Evolutionary conservation across 2,888 invertebrate genomes (phyloP).

Genomic region (Bellardia bayeri): DNA sequence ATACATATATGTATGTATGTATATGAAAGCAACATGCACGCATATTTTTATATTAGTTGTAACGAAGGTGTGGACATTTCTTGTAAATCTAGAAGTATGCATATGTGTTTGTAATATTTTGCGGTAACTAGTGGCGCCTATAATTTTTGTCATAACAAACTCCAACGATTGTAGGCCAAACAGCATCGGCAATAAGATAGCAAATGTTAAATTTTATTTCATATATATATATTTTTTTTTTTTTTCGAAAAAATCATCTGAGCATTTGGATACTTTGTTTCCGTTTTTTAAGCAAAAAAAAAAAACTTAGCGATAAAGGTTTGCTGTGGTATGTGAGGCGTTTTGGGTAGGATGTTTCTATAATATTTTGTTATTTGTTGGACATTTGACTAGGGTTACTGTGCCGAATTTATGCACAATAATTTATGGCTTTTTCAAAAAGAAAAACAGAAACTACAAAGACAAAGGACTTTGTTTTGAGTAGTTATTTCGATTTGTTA

Average conservation of each 20-base stretch:
- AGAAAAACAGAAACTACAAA: constrained; percentile 37
- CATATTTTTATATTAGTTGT: constrained; percentile 41
- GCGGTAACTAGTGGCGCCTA: constrained; percentile 72
- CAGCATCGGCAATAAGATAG: constrained; percentile 52
- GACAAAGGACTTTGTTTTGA: constrained; percentile 13
- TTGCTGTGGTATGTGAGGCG: background rate
- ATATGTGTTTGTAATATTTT: constrained; percentile 18
- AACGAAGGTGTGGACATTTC: constrained; percentile 22
- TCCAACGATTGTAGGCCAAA: constrained; percentile 76
- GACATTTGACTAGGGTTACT: constrained; percentile 63
- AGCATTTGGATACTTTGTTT: background rate
- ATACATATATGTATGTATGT: no score
- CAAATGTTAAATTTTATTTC: constrained; percentile 29
- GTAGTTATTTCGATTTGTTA: constrained; percentile 36
- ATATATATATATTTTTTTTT: background rate
- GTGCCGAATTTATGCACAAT: constrained; percentile 72
- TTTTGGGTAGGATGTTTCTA: constrained; percentile 41
- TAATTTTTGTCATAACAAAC: constrained; percentile 82
- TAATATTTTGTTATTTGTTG: constrained; percentile 46
- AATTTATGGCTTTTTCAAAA: constrained; percentile 74
- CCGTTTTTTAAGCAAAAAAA: background rate
- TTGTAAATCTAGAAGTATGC: background rate
- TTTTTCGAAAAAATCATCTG: no score
- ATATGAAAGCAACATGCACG: constrained; percentile 50
- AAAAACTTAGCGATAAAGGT: background rate